Conservation (phyloP, 2,113 vertebrate species). For the Anser brachyrhynchus region DNA sequence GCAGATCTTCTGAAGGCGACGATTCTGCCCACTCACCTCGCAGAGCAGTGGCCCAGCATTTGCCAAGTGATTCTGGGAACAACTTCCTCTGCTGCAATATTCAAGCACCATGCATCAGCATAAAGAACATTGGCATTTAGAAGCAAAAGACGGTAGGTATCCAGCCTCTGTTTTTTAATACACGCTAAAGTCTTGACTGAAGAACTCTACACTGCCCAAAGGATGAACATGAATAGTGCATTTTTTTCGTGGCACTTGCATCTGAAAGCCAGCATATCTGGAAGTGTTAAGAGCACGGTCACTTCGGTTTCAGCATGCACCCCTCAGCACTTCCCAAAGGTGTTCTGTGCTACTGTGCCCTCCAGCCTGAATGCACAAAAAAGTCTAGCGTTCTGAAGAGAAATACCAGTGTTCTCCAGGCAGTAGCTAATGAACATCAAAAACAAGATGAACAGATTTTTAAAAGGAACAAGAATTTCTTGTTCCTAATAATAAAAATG, state of each 20-base stretch:
- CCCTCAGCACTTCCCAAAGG: slow-evolving; percentile 6
- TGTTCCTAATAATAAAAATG: background rate
- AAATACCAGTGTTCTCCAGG: background rate
- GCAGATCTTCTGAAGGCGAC: background rate
- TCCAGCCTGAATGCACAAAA: background rate
- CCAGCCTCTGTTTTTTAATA: background rate
- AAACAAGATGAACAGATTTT: background rate
- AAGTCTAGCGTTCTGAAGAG: background rate
- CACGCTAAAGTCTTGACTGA: background rate
- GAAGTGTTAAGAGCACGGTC: background rate
- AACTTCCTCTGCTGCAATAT: background rate
- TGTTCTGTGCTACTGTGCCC: background rate
- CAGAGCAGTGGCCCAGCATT: background rate
- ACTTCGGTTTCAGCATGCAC: background rate
- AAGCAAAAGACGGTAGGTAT: background rate
- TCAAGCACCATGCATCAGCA: background rate
- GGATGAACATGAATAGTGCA: background rate
- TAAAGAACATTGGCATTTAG: fast-evolving
- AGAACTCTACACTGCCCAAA: background rate
- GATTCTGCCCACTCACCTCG: background rate
- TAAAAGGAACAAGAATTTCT: slow-evolving; percentile 2
- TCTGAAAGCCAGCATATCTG: background rate
- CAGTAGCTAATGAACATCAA: background rate
- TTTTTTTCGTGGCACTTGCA: background rate
- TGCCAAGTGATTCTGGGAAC: background rate